Conservation (phyloP, 2,888 invertebrate species). For the Epinotia nisella region DNA sequence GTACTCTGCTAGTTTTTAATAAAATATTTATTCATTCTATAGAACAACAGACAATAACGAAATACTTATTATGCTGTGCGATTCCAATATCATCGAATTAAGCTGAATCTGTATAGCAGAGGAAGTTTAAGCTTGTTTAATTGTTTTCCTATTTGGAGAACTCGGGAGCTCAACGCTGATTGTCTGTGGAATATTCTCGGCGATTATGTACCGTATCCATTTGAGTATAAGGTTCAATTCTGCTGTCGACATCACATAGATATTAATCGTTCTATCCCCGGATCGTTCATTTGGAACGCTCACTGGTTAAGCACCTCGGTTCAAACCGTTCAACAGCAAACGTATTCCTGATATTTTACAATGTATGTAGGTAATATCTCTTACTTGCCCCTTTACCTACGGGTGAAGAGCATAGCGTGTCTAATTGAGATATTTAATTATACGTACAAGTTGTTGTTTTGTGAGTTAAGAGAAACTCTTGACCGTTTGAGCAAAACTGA, state of each 20-base stretch:
- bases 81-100: constrained; percentile 32
- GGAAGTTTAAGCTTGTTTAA: constrained; percentile 56
- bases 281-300: constrained; percentile 53
- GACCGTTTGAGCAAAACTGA: background rate
- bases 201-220: background rate
- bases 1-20: background rate
- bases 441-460: no score
- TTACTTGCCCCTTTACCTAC: background rate
- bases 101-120: constrained; percentile 14
- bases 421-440: constrained; percentile 21
- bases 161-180: background rate
- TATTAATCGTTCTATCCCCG: background rate
- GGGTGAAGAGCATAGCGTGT: constrained; percentile 5
- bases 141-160: constrained; percentile 58
- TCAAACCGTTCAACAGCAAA: constrained; percentile 49
- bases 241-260: background rate
- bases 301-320: constrained; percentile 54
- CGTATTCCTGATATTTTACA: constrained; percentile 15
- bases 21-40: background rate
- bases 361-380: constrained; percentile 1
- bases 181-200: background rate
- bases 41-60: background rate
- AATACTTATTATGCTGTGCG: constrained; percentile 3
- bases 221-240: background rate
- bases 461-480: constrained; percentile 6